Base-by-base conservation (phyloP, 2,888 invertebrate genomes). In the Smittia sp. region DNA sequence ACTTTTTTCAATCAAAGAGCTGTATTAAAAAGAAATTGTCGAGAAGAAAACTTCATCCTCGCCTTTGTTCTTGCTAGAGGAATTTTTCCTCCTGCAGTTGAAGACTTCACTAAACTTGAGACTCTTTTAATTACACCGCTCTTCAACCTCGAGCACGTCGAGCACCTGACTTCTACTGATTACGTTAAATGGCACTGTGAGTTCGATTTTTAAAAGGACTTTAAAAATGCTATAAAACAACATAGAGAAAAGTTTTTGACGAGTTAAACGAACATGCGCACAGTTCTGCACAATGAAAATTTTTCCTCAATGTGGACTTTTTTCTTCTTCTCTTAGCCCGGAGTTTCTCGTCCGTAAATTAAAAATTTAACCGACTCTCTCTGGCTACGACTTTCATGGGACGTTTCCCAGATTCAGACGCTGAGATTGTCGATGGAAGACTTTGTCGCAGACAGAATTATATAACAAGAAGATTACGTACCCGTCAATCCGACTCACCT, bases 211-310 rank as follows among this genome's bases (percentile, higher is more conserved):
- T 46, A n/a, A n/a, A 2, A n/a, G 46, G 15, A 46, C 46, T 46
- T 46, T 46, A 46, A 46, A 46, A 46, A 15, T 46, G 4, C 46
- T 15, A 46, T 46, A 46, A 46, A 46, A 46, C 46, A 46, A 46
- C 15, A 46, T 46, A 46, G 46, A 11, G 11, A 46, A 46, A 46
- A 46, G 46, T 46, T 46, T 46, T 46, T 46, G 46, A 11, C n/a
- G 15, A 46, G n/a, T 46, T n/a, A 2, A 9, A n/a, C 15, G 46
- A 46, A 46, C 46, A 46, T 46, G 46, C 46, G 46, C 46, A 46
- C 46, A 46, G 15, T 46, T 46, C 15, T 46, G 38, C 38, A 38
- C 46, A 46, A 46, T 46, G 46, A 46, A 46, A 46, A 46, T 46
- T 46, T 46, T 46, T 46, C 46, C 15, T 46, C 46, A 46, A 46